Base-by-base conservation (phyloP, 2,797 vertebrate species). In the Malurus splendens region DNA sequence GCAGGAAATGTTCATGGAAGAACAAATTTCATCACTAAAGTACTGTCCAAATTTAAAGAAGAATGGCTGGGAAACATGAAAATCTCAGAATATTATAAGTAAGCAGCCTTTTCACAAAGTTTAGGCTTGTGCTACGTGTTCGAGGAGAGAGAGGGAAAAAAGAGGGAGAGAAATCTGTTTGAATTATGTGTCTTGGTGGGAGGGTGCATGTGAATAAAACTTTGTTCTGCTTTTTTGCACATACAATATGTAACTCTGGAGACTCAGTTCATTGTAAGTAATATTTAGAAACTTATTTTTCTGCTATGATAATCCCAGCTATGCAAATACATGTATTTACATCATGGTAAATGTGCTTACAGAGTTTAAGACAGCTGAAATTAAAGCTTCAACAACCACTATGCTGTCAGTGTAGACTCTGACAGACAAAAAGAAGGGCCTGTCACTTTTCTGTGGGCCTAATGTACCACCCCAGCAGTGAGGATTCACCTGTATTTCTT, bases 31-130 rank as follows among this genome's bases (percentile, higher is more conserved):
- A 98, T 99, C 93, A 98, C 87, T 95, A 98, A 97, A 18, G 97
- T 99, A 2, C 92, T 99, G 59, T 97, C 80, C 47, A 99, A 99
- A 97, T 98, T 99, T 32, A 97, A 98, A 95, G 99, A 99, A 90
- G 97, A 98, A 22, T 98, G 98, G 98, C 89, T 97, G 48, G 98
- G 96, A 89, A 98, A 92, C 81, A 97, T 97, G 67, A 96, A 96
- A 61, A 96, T 93, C 20, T 97, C 97, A 28, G 96, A 97, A 27
- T 73, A 45, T 52, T 13, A 51, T 1, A 75, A 59, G 81, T 83
- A 67, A 83, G 71, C 23, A 61, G 48, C 28, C 24, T 52, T 74
- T 45, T 39, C 11, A 45, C 14, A 7, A 52, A 60, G 32, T 50
- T 61, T 30, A 28, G 13, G n/a, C n/a, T 78, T 52, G 18, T 52